These are phyloP conservation scores for Notamacropus eugenii DNA, from an alignment of 2,797 vertebrate genomes.

Conservation along the genomic window DNA sequence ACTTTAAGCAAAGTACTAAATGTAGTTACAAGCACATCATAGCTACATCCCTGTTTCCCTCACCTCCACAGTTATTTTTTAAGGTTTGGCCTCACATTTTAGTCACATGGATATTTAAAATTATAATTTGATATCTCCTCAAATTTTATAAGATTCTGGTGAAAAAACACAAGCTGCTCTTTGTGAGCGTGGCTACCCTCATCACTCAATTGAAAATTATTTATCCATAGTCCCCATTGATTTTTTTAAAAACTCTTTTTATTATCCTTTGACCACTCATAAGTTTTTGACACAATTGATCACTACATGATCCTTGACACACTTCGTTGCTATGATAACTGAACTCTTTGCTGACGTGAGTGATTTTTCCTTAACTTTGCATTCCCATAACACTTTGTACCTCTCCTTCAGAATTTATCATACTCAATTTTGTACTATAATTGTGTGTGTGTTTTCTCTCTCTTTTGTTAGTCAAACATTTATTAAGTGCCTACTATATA, in stretches of 20 bases:
- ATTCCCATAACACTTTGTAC: neutral
- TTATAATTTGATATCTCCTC: slow-evolving; percentile 78
- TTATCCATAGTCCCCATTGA: neutral
- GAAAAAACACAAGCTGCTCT: neutral
- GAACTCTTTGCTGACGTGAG: neutral
- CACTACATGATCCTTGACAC: neutral
- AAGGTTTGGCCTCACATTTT: slow-evolving; percentile 64
- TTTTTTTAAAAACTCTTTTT: neutral
- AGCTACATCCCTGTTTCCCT: slow-evolving; percentile 29
- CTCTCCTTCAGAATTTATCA: neutral
- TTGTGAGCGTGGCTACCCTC: neutral
- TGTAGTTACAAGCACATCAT: neutral
- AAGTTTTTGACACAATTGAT: neutral
- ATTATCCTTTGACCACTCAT: neutral
- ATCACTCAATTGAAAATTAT: neutral
- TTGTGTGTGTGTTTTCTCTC: neutral
- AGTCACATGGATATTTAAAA: slow-evolving; percentile 75
- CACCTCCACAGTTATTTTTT: slow-evolving; percentile 52
- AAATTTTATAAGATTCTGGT: slow-evolving; percentile 48
- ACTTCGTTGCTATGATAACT: neutral
- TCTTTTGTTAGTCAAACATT: neutral
- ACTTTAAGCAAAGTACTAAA: slow-evolving; percentile 1
- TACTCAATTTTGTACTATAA: neutral
- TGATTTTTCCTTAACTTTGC: neutral
- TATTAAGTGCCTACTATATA: too few species aligned